Evolutionary conservation across 1,140 invertebrate genomes (phyloP).

Genomic region (Bombus vancouverensis): DNA sequence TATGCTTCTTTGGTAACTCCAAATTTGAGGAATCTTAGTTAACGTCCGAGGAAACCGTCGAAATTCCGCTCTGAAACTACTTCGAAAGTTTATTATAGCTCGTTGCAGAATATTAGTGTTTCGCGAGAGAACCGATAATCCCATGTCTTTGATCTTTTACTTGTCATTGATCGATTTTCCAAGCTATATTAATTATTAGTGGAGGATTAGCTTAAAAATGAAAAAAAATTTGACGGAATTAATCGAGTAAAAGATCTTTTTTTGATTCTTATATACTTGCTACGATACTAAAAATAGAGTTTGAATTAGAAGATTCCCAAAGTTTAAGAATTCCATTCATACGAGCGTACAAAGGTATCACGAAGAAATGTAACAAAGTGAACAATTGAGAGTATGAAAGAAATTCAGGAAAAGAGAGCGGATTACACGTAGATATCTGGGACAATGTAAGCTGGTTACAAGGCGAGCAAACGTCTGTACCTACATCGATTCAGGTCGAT

Average conservation of each 20-base stretch:
- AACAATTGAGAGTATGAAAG: neutral
- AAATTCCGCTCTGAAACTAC: neutral
- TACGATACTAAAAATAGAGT: too few relatives aligned
- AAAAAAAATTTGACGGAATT: too few relatives aligned
- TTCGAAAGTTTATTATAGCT: too few relatives aligned
- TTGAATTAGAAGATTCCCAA: too few relatives aligned
- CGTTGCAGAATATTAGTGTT: neutral
- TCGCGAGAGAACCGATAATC: too few relatives aligned
- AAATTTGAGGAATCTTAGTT: constrained; percentile 31
- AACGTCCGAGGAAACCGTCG: neutral
- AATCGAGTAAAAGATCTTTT: too few relatives aligned
- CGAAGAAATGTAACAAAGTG: neutral
- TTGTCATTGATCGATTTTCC: neutral
- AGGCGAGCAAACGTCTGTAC: neutral
- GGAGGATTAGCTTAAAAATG: too few relatives aligned
- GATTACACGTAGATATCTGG: neutral
- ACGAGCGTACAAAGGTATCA: too few relatives aligned
- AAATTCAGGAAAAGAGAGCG: neutral
- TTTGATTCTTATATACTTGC: neutral
- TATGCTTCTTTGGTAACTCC: constrained; percentile 1
- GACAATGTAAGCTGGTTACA: neutral
- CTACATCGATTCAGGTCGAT: neutral
- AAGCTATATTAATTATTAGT: too few relatives aligned
- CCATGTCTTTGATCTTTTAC: neutral
- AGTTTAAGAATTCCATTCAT: neutral